Percentiles rank a stretch among this genome's conserved stretches.
phyloP scores from a whole-genome alignment of 2,888 invertebrate species.

The Synanthedon vespiformis region DNA sequence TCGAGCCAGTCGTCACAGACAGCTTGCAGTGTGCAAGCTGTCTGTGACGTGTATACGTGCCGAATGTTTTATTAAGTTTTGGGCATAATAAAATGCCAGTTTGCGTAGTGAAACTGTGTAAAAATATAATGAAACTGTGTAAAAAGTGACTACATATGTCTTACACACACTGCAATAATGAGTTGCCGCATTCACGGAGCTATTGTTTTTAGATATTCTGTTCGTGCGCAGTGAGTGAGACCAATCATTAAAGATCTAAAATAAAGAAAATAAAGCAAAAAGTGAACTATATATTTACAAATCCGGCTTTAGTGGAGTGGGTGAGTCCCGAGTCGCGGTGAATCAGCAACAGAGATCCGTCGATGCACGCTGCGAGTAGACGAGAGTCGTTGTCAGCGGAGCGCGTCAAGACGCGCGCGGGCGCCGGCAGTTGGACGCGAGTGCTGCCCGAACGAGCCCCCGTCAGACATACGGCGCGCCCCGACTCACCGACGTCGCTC shows the following conservation, averaged over 20 bases:
- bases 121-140: no score
- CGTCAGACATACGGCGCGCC: constrained; percentile 36
- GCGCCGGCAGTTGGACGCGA: constrained; percentile 71
- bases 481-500: constrained; percentile 64
- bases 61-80: no score
- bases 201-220: no score
- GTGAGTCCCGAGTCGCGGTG: constrained; percentile 82
- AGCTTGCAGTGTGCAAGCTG: no score
- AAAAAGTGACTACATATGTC: no score
- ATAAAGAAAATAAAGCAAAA: not conserved
- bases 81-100: no score
- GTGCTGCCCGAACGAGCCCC: constrained; percentile 64
- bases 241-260: not conserved
- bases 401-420: constrained; percentile 42
- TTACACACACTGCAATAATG: no score
- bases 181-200: no score
- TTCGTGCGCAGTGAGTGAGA: no score
- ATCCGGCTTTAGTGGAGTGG: constrained; percentile 64
- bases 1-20: no score
- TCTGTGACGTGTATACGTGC: no score
- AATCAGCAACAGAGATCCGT: constrained; percentile 84
- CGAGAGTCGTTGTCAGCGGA: constrained; percentile 77
- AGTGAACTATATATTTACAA: not conserved
- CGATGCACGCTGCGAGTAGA: constrained; percentile 84
- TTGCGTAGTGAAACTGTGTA: no score